Evolutionary conservation across 2,797 vertebrate genomes (phyloP).

Genomic region (Danio tinwini): DNA sequence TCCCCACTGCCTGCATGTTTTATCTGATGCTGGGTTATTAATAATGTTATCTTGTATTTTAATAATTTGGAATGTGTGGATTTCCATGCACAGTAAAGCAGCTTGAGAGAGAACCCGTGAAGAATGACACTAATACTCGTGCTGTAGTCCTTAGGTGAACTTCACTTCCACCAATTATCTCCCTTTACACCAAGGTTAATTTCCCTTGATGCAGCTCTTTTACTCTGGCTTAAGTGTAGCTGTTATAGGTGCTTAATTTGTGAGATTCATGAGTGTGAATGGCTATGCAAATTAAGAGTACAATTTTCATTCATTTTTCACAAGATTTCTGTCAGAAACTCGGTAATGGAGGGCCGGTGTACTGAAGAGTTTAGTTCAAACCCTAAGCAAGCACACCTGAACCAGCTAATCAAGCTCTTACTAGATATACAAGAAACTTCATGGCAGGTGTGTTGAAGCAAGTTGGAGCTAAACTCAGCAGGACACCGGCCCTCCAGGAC

Average conservation of each 20-base stretch:
- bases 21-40: not conserved
- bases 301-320: not conserved
- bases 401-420: too few relatives aligned
- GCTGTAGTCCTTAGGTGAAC: not conserved
- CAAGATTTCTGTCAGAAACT: too few relatives aligned
- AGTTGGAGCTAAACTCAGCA: too few relatives aligned
- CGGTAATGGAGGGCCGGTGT: too few relatives aligned
- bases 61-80: conserved; percentile 4
- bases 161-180: not conserved
- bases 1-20: not conserved
- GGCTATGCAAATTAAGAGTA: not conserved
- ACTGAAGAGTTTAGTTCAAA: too few relatives aligned
- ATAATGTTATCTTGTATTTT: not conserved
- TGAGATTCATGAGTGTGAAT: not conserved
- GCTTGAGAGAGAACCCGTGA: not conserved
- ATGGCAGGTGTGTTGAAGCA: too few relatives aligned
- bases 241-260: not conserved
- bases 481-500: too few relatives aligned
- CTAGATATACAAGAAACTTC: too few relatives aligned
- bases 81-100: not conserved
- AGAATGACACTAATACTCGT: not conserved
- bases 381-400: too few relatives aligned
- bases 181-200: not conserved
- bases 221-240: not conserved
- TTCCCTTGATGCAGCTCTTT: not conserved